These are phyloP conservation scores for Philonicus albiceps DNA, from an alignment of 2,888 invertebrate genomes.

Conservation along the genomic window DNA sequence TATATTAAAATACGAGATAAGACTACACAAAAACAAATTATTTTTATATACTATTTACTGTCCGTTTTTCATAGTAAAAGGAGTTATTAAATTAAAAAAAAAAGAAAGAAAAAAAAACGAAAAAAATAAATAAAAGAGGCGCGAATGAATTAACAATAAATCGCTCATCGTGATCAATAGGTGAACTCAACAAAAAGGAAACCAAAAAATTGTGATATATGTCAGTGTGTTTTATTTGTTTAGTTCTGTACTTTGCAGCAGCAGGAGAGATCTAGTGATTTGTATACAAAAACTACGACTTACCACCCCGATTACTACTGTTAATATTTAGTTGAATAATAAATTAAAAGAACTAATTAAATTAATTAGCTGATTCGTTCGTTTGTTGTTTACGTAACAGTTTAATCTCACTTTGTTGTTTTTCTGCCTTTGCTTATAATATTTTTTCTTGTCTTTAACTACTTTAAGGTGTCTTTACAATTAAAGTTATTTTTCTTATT, in stretches of 20 bases:
- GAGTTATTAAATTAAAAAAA: background rate
- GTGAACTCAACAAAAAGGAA: slow-evolving; percentile 21
- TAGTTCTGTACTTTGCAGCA: background rate
- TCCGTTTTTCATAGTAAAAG: slow-evolving; percentile 19
- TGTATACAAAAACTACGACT: slow-evolving; percentile 19
- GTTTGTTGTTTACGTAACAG: slow-evolving; percentile 8
- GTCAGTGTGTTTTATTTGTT: slow-evolving; percentile 19
- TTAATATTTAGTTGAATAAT: background rate
- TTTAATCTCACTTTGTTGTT: background rate
- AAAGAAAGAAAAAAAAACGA: background rate
- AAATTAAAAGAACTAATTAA: background rate
- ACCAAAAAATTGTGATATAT: slow-evolving; percentile 35
- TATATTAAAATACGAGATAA: slow-evolving; percentile 17
- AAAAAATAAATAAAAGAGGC: background rate
- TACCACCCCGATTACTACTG: background rate
- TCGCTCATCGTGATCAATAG: background rate
- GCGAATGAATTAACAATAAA: slow-evolving; percentile 7
- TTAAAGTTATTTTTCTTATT: background rate
- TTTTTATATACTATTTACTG: slow-evolving; percentile 32
- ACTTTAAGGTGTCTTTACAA: background rate
- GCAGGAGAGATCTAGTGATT: background rate
- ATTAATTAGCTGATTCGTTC: slow-evolving; percentile 19
- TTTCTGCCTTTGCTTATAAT: background rate
- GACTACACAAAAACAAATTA: slow-evolving; percentile 27
- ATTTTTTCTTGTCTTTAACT: background rate